Conservation (phyloP, 2,113 vertebrate species). For the Thermophis baileyi region DNA sequence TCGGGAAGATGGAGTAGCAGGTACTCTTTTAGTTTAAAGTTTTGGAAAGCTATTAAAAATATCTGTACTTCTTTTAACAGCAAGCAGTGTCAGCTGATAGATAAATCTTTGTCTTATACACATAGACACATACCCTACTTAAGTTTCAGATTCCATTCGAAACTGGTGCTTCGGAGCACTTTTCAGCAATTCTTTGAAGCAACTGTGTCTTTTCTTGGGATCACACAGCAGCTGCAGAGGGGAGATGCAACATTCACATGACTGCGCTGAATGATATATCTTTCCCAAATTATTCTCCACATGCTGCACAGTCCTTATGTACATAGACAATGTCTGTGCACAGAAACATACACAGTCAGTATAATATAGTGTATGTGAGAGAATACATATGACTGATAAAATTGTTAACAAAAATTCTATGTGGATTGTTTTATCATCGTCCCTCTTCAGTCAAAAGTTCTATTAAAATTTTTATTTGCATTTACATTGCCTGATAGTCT, state of each 20-base stretch:
- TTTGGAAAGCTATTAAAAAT: neutral
- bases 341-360: neutral
- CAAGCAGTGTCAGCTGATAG: neutral
- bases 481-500: neutral
- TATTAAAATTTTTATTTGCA: neutral
- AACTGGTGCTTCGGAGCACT: neutral
- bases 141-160: neutral
- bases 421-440: neutral
- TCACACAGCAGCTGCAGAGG: neutral
- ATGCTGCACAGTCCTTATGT: neutral
- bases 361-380: neutral
- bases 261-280: neutral
- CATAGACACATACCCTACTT: neutral
- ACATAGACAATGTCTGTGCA: neutral
- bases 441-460: neutral
- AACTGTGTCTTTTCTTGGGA: neutral
- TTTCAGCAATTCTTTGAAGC: neutral
- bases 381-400: neutral
- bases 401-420: neutral
- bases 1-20: conserved; percentile 94
- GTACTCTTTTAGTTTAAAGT: conserved; percentile 60
- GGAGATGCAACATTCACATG: neutral
- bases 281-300: neutral
- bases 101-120: neutral
- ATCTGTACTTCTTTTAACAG: neutral